Evolutionary conservation across 2,797 vertebrate species (phyloP).

Genomic region (Diplodus sargus): DNA sequence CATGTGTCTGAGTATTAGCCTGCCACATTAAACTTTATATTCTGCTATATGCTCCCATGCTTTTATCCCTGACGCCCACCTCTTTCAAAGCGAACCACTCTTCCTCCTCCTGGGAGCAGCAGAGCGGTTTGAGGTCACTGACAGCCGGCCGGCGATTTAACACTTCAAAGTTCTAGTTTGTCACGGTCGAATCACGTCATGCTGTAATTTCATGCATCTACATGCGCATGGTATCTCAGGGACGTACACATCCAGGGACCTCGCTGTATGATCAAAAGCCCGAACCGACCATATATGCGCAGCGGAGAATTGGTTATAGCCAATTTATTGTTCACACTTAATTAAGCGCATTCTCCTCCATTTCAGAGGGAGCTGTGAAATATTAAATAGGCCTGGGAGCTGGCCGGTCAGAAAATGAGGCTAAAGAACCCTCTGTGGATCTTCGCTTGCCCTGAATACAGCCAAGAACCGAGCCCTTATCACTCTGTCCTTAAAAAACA

Average conservation of each 20-base stretch:
- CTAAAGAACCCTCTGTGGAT: conserved; percentile 69
- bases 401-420: conserved; percentile 72
- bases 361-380: conserved; percentile 73
- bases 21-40: not conserved
- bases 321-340: conserved; percentile 78
- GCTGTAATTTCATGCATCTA: conserved; percentile 64
- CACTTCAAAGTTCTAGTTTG: conserved; percentile 74
- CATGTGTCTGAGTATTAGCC: not conserved
- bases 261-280: conserved; percentile 67
- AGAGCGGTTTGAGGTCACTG: conserved; percentile 54
- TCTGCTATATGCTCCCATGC: not conserved
- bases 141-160: conserved; percentile 52
- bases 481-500: conserved; percentile 66
- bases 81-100: conserved; percentile 37
- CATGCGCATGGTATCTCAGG: conserved; percentile 52
- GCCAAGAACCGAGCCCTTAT: conserved; percentile 54
- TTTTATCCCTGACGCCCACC: conserved; percentile 32
- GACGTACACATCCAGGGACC: conserved; percentile 40
- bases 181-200: conserved; percentile 58
- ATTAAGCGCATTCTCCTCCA: conserved; percentile 70
- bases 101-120: conserved; percentile 28
- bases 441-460: conserved; percentile 67
- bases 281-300: conserved; percentile 32
- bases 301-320: conserved; percentile 66
- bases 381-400: conserved; percentile 77